These are phyloP conservation scores for Drosophila watanabei DNA, from an alignment of 1,140 invertebrate species.

Conservation along the genomic window DNA sequence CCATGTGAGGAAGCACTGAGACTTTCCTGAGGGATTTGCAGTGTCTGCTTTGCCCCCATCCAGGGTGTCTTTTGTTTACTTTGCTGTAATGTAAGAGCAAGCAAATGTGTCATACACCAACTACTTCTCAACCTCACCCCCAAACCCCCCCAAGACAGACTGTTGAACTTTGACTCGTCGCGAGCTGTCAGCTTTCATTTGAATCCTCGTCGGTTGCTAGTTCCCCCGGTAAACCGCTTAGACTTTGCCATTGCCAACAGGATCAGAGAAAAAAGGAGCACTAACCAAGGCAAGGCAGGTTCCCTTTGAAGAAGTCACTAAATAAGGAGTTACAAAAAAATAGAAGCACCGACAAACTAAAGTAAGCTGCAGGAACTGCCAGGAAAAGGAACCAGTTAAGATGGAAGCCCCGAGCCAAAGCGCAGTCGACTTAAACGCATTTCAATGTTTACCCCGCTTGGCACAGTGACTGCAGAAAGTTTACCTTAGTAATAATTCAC, in stretches of 20 bases:
- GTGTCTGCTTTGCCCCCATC: slow-evolving; percentile 7
- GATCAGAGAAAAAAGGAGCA: slow-evolving; percentile 54
- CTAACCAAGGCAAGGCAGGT: slow-evolving; percentile 13
- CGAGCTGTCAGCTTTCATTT: slow-evolving; percentile 47
- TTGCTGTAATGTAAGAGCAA: slow-evolving; percentile 59
- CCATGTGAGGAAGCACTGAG: slow-evolving; percentile 34
- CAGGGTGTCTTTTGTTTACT: slow-evolving; percentile 50
- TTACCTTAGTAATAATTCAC: slow-evolving; percentile 45
- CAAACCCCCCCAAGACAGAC: slow-evolving; percentile 34
- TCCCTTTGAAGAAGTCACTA: slow-evolving; percentile 27
- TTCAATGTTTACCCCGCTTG: slow-evolving; percentile 44
- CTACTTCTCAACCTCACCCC: slow-evolving; percentile 1
- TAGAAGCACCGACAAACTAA: not conserved
- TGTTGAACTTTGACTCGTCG: slow-evolving; percentile 72
- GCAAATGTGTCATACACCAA: slow-evolving; percentile 47
- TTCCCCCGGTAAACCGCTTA: slow-evolving; percentile 67
- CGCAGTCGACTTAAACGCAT: slow-evolving; percentile 54
- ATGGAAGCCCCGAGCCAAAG: slow-evolving; percentile 38
- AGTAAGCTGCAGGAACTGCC: not conserved
- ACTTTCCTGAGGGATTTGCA: slow-evolving; percentile 66
- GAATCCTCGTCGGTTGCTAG: slow-evolving; percentile 47
- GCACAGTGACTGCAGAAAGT: slow-evolving; percentile 54
- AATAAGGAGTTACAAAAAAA: slow-evolving; percentile 17
- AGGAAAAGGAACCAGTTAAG: slow-evolving; percentile 18
- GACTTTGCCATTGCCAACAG: slow-evolving; percentile 64